phyloP scores from a whole-genome alignment of 2,797 vertebrate genomes.

The Ispidina lecontei region DNA sequence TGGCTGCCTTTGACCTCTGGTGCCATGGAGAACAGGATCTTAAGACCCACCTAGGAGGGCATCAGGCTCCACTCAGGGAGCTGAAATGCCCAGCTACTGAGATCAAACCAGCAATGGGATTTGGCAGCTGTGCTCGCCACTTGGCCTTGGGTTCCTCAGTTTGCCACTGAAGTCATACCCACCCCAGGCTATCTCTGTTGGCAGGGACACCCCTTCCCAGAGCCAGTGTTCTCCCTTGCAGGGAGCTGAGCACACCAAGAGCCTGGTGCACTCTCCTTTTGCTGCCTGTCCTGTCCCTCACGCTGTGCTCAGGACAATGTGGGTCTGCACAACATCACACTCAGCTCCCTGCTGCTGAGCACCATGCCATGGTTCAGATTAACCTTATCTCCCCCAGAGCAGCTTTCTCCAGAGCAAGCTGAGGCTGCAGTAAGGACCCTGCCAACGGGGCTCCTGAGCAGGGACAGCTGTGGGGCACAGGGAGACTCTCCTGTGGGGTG shows the following conservation, averaged over 20 bases:
- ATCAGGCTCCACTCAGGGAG: not conserved
- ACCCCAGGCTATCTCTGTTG: not conserved
- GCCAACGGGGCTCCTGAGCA: not conserved
- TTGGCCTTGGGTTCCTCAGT: not conserved
- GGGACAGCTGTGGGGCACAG: not conserved
- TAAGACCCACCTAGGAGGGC: not conserved
- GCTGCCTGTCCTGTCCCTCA: not conserved
- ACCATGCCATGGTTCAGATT: not conserved
- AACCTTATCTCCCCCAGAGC: not conserved
- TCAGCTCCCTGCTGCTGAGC: not conserved
- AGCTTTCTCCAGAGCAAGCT: not conserved
- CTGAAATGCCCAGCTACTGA: not conserved
- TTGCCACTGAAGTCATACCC: not conserved
- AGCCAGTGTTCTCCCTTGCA: not conserved
- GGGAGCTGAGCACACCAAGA: not conserved
- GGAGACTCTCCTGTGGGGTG: not conserved
- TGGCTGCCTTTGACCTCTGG: not conserved
- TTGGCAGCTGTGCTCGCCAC: not conserved
- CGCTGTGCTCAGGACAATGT: not conserved
- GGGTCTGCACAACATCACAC: not conserved
- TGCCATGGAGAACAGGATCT: not conserved
- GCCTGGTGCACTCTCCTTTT: rapidly evolving
- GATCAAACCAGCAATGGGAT: not conserved
- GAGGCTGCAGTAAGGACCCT: not conserved
- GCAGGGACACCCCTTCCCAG: not conserved